A percentile compares a stretch with the other conserved stretches of the same genome.
These are phyloP conservation scores for Phylloscopus whistleri DNA, from an alignment of 2,113 vertebrate genomes.

Conservation along the genomic window DNA sequence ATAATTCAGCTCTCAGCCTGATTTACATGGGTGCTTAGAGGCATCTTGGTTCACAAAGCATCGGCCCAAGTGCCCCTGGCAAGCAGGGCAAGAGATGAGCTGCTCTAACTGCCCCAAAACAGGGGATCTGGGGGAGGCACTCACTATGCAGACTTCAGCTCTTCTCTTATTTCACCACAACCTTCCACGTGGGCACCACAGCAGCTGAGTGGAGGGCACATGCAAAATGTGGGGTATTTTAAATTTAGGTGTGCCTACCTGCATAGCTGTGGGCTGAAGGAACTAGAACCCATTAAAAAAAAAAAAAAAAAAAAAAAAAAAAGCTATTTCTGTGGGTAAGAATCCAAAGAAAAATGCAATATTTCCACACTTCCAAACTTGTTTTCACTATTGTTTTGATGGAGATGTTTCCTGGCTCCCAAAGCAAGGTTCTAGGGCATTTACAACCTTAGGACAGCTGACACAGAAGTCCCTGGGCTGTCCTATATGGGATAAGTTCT, in stretches of 20 bases:
- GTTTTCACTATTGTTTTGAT: neutral
- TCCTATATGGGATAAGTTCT: neutral
- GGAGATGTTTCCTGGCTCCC: neutral
- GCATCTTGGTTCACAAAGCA: neutral
- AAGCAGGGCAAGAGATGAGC: neutral
- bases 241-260: neutral
- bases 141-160: neutral
- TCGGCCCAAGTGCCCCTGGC: neutral
- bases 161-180: neutral
- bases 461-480: neutral
- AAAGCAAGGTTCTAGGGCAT: neutral
- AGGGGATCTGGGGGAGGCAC: neutral
- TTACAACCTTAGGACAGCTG: neutral
- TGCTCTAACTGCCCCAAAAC: neutral
- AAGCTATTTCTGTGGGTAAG: neutral
- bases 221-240: neutral
- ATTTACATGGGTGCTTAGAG: neutral
- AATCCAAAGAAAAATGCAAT: neutral
- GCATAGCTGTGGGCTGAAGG: neutral
- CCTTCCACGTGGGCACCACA: accelerated
- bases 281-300: neutral
- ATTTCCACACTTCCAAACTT: neutral
- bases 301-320: neutral
- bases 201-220: neutral
- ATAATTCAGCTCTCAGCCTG: slow-evolving; percentile 2